Evolutionary conservation across 1,140 invertebrate species (phyloP).

Genomic region (Zaprionus tsacasi): DNA sequence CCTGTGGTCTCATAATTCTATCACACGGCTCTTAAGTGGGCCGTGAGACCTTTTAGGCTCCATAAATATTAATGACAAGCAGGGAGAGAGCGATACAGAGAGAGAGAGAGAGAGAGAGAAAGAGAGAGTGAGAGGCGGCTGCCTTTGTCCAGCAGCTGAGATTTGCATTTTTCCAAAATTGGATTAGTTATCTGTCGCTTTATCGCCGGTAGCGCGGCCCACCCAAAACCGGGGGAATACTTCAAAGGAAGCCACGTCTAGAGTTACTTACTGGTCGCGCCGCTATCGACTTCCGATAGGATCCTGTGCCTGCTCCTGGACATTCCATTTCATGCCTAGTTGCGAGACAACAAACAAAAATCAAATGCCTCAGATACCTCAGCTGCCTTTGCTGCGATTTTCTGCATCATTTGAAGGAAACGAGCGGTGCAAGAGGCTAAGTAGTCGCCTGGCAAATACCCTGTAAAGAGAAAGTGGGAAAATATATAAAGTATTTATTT

Average conservation of each 20-base stretch:
- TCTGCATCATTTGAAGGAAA: constrained; percentile 64
- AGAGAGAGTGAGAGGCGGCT: constrained; percentile 11
- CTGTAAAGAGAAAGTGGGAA: neutral
- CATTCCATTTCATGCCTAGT: constrained; percentile 79
- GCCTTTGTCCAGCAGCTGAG: constrained; percentile 62
- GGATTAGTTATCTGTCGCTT: constrained; percentile 64
- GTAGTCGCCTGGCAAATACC: neutral
- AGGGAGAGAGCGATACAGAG: too few relatives aligned
- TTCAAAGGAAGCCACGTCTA: constrained; percentile 72
- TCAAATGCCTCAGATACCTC: constrained; percentile 60
- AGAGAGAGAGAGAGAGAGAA: neutral
- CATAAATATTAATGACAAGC: constrained; percentile 75
- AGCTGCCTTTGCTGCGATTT: constrained; percentile 56
- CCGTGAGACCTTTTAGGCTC: constrained; percentile 54
- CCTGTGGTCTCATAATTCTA: constrained; percentile 37
- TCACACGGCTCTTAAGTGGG: neutral
- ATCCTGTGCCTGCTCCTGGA: constrained; percentile 63
- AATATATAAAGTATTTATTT: too few relatives aligned
- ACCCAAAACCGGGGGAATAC: constrained; percentile 12
- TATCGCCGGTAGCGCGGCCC: constrained; percentile 53
- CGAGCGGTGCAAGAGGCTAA: neutral
- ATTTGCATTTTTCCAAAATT: constrained; percentile 72
- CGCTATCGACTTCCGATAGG: constrained; percentile 77
- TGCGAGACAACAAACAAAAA: constrained; percentile 75
- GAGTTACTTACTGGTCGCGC: constrained; percentile 49